Base-by-base conservation (phyloP, 2,113 vertebrate genomes). In the Otus sunia region DNA sequence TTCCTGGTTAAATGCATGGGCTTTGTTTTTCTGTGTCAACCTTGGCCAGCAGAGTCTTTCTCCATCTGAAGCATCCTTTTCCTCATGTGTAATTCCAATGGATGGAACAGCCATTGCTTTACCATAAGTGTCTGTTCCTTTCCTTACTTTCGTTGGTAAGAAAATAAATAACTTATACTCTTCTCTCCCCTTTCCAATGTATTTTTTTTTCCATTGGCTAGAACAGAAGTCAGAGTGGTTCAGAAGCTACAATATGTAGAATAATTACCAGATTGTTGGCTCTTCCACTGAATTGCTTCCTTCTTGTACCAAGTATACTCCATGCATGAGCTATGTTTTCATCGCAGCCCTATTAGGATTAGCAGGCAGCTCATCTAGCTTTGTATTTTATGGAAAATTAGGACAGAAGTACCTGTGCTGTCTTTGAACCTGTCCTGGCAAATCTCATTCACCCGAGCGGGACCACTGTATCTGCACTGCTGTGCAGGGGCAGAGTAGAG, bases 171-270 rank as follows among this genome's bases (percentile, higher is more conserved):
- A 34, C 13, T 75, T 16, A 50, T 19, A 13, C 5, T 58, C 11
- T 9, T 53, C 6, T 73, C 43, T 77, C 6, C 30, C 10, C 1
- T 53, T 25, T 56, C 3, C 6, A 47, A 3, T 32, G 8, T 15
- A 18, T 69, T 45, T 77, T 39, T 20, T 15, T 8, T 1, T 0
- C 11, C 2, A 1, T 7, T 52, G 41, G 2, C 55, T 81, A 16
- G 32, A 80, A 23, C 17, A 39, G n/a, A 41, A 91, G 9, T 27
- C 2, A 1, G 22, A 34, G 60, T 30, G 11, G 29, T 36, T 77
- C 37, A 59, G 77, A 47, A 64, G 15, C 62, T 7, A 2, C 0
- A 1, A 34, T 7, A 15, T 16, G 15, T 29, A 6, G 34, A 84
- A 14, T 62, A 47, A 34, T n/a, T 77, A 43, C 26, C 79, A 69